Base-by-base conservation (phyloP, 2,113 vertebrate species). In the Condylura cristata region DNA sequence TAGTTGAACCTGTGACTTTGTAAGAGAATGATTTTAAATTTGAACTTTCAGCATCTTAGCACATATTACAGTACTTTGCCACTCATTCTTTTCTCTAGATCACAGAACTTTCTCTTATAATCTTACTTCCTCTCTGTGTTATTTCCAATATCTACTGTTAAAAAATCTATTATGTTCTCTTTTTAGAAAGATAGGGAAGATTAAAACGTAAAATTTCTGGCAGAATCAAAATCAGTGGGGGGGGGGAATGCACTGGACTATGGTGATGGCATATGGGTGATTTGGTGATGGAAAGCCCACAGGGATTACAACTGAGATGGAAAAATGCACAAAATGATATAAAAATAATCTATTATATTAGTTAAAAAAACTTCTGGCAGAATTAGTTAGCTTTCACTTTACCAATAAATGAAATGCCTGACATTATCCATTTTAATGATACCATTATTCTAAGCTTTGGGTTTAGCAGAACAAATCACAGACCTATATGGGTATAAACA, bases 121-220 rank as follows among this genome's bases (percentile, higher is more conserved):
- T 56, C 13, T 82, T 5, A 3, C 9, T 79, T 34, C 70, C n/a
- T 61, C 41, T 74, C 20, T 72, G 9, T 90, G 32, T 46, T 70
- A 83, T 63, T 89, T 41, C 90, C 58, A 90, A n/a, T 72, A 85
- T 24, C 28, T 37, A 80, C 26, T 81, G 14, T 58, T 94, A 63
- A 32, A 84, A 89, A 81, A 71, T 58, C 44, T 4, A 17, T 70
- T 63, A 8, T 66, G 85, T 85, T 24, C 12, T 32, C 87, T 91
- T 76, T 32, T 32, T 48, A 61, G 41, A 17, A 3, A 18, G 5
- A 60, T 8, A 58, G 13, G 63, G 51, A 87, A 10, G 6, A 70
- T 84, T 32, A 37, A 6, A 37, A 17, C 60, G 10, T 65, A 70
- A 84, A 85, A 89, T 71, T 68, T 89, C 63, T 70, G 8, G 8